A percentile compares a stretch with the other conserved stretches of the same genome.
phyloP scores from a whole-genome alignment of 2,888 invertebrate genomes.

The Nemoura dubitans region DNA sequence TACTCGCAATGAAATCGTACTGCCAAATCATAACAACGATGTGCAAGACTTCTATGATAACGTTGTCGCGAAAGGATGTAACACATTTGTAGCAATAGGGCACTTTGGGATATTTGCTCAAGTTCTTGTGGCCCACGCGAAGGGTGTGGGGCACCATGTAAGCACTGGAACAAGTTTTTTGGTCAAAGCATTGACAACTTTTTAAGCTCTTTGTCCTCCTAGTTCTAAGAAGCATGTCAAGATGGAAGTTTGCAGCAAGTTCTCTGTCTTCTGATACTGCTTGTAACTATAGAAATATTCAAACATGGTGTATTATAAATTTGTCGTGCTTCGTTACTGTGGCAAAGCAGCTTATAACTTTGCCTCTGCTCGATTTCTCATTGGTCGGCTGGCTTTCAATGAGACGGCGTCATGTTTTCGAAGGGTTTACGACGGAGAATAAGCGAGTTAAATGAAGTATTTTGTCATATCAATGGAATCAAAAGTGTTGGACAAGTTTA shows the following conservation, averaged over 20 bases:
- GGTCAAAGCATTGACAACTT: slow-evolving; percentile 19
- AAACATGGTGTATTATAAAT: slow-evolving; percentile 30
- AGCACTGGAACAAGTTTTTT: not conserved
- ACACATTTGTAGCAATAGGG: not conserved
- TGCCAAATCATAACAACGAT: not conserved
- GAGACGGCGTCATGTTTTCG: slow-evolving; percentile 2
- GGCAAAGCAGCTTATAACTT: slow-evolving; percentile 27
- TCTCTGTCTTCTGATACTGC: slow-evolving; percentile 7
- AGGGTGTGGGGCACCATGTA: not conserved
- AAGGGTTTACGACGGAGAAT: not conserved
- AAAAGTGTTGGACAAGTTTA: not conserved
- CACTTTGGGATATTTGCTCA: not conserved
- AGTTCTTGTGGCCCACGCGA: not conserved
- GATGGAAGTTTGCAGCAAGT: slow-evolving; percentile 9
- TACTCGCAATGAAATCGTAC: not conserved
- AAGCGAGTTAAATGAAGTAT: not conserved
- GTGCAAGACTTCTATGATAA: not conserved
- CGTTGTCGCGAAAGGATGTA: not conserved
- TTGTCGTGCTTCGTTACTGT: slow-evolving; percentile 28
- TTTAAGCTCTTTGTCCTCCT: slow-evolving; percentile 28
- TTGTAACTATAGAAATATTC: slow-evolving; percentile 16
- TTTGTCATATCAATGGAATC: not conserved
- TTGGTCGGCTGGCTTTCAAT: not conserved
- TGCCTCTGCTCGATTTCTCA: slow-evolving; percentile 13
- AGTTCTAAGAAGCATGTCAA: slow-evolving; percentile 22